Evolutionary conservation across 2,797 vertebrate genomes (phyloP), one percentile per base, ranked within the genome.

Genomic region (Mastacembelus armatus): DNA sequence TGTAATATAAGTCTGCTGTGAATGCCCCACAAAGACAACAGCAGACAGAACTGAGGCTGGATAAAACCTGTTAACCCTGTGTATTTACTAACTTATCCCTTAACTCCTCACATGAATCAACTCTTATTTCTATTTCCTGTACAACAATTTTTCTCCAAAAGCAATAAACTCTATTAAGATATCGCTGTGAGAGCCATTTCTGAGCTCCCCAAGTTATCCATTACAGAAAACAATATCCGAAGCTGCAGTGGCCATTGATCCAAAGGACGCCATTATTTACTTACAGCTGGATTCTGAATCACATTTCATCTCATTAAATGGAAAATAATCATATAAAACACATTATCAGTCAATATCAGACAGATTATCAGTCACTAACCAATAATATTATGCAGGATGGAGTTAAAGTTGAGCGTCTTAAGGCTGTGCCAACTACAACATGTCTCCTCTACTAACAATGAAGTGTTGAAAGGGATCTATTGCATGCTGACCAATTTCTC

Each of bases 11-110:
- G 45, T 12, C 12, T 36, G 67, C 42, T 70, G 49, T 18, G 60
- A 76, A 71, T 49, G 24, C 51, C 61, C 67, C 55, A 63, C 68
- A 74, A 61, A 9, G 27, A 43, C 32, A 18, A 9, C 43, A 54
- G 40, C 73, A 64, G 14, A 50, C 40, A 59, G 43, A 60, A 30
- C 39, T 10, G 26, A 65, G 39, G 42, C 29, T 16, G 21, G 22
- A 80, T 67, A 33, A 68, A 74, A 70, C 57, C 65, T 49, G 39
- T 69, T 71, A 68, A 55, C 60, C 22, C n/a, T 57, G 43, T 66
- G 71, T 70, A 74, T 84, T 74, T 66, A 56, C 62, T 26, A 51
- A 69, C 82, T 71, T 27, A 38, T 18, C 66, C 18, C 65, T 55
- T 35, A 19, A 77, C 60, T 66, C 18, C 32, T 42, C 7, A 49